Percentiles rank a stretch among this genome's conserved stretches.
Evolutionary conservation across 2,797 vertebrate genomes (phyloP).

Genomic region (Channa striata): DNA sequence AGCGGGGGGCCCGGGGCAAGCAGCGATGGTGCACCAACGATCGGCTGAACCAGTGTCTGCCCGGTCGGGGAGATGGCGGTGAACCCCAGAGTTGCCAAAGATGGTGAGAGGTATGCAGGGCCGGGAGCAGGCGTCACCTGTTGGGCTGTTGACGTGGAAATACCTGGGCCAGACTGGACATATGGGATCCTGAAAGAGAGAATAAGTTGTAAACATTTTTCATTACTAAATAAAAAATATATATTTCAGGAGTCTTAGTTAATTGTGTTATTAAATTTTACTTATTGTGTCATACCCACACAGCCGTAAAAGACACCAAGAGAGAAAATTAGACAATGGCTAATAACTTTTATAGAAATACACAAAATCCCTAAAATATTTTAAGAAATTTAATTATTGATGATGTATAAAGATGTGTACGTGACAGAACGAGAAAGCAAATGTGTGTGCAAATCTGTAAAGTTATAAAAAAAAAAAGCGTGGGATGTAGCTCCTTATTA

Average conservation of each 20-base stretch:
- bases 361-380: no score
- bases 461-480: no score
- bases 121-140: constrained; percentile 74
- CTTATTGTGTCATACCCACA: no score
- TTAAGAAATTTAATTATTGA: no score
- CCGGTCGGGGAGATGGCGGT: constrained; percentile 86
- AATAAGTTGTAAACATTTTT: background rate
- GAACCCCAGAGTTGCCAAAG: constrained; percentile 87
- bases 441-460: no score
- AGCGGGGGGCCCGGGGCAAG: constrained; percentile 83
- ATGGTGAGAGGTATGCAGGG: constrained; percentile 81
- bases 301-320: no score
- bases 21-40: constrained; percentile 86
- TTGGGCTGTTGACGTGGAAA: constrained; percentile 75
- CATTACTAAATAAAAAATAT: background rate
- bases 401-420: no score
- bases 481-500: background rate
- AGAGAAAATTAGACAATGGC: no score
- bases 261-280: no score
- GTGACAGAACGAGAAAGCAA: background rate
- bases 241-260: background rate
- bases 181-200: constrained; percentile 88
- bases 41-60: constrained; percentile 88
- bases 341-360: no score
- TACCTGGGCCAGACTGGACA: constrained; percentile 87